These are phyloP conservation scores for Myiozetetes cayanensis DNA, from an alignment of 2,113 vertebrate species.

Conservation along the genomic window DNA sequence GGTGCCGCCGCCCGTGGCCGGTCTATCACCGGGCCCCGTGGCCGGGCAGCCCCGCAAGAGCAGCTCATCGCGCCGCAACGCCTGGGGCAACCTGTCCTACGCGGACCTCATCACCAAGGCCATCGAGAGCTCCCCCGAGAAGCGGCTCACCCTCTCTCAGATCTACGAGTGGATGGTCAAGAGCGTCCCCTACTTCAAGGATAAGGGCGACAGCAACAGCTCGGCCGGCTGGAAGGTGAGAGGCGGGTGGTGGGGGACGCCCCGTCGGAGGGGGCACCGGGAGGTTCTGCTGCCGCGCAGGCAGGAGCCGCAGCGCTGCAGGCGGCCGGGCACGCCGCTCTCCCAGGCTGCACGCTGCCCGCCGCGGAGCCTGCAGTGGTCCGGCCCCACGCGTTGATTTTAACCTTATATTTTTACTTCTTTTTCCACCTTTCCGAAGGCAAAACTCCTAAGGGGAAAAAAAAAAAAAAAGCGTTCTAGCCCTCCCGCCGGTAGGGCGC, in stretches of 20 bases:
- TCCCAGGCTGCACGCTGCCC: neutral
- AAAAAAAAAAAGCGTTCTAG: neutral
- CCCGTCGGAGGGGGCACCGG: neutral
- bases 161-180: constrained; percentile 99
- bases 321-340: neutral
- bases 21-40: constrained; percentile 75
- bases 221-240: constrained; percentile 93
- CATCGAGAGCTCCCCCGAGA: constrained; percentile 95
- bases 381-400: neutral
- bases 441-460: neutral
- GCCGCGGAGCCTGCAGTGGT: neutral
- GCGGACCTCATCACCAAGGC: constrained; percentile 98
- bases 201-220: constrained; percentile 88
- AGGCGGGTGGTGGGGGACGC: neutral
- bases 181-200: constrained; percentile 95
- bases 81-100: constrained; percentile 98
- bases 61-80: constrained; percentile 93
- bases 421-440: neutral
- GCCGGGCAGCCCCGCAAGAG: constrained; percentile 90
- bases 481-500: neutral
- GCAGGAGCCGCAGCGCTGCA: neutral
- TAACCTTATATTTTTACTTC: neutral
- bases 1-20: constrained; percentile 72
- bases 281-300: neutral
- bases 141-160: constrained; percentile 92